Evolutionary conservation across 1,140 invertebrate genomes (phyloP), one percentile per base, ranked within the genome.

Genomic region (Camponotus pennsylvanicus): DNA sequence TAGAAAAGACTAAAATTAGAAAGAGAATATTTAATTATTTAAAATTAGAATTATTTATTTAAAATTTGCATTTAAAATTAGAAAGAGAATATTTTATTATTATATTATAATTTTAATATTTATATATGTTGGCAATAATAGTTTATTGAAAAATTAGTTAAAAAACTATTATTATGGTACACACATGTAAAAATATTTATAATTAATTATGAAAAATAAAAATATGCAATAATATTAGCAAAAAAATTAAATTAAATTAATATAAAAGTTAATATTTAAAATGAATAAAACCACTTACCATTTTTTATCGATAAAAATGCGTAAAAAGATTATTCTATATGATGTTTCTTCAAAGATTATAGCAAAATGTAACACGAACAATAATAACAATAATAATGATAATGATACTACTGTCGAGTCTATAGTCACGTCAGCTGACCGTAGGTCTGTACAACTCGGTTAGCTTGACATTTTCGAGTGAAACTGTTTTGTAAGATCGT

Each of bases 401-500:
- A 52, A 15, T 45, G 21, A 86, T 42, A 42, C 13, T 34, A 61
- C 11, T 71, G 55, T 32, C 75, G 84, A 75, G 57, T 61, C 40
- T 57, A 83, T 67, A 89, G 59, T 75, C 52, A 57, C 40, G 61
- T 73, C 63, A 88, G 42, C 45, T 88, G 73, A 79, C 32, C 45
- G 27, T n/a, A 45, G 9, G 21, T 64, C 34, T 57, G 13, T 37
- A 42, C 32, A 84, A n/a, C 34, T 64, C 13, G 45, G 18, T 73
- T 13, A 32, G 57, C 27, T 21, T 61, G 66, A 78, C 45, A 75
- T 59, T 27, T 80, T 73, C 42, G 18, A 73, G 21, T 59, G 61
- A 45, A 2, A 70, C 9, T 88, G 79, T 90, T 87, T 87, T 84
- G 89, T 34, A 49, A 75, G 76, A 59, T 67, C 75, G 89, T 90